Evolutionary conservation across 2,113 vertebrate genomes (phyloP).

Genomic region (Seriola quinqueradiata): DNA sequence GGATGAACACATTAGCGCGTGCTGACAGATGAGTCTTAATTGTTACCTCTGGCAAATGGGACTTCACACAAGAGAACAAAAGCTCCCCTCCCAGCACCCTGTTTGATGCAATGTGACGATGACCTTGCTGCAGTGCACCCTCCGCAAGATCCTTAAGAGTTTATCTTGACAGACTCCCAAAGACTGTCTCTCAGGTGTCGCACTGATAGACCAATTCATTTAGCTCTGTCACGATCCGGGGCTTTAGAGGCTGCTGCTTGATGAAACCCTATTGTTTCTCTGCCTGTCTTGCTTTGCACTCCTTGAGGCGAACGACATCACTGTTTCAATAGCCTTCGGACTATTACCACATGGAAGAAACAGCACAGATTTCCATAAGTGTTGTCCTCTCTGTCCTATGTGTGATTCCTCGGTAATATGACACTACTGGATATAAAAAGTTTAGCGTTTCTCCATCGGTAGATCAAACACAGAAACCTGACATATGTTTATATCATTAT

Average conservation of each 20-base stretch:
- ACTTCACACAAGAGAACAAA: conserved; percentile 80
- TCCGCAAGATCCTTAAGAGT: conserved; percentile 73
- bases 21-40: conserved; percentile 83
- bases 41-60: conserved; percentile 81
- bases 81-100: conserved; percentile 68
- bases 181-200: conserved; percentile 80
- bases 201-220: conserved; percentile 82
- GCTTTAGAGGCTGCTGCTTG: conserved; percentile 72
- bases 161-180: conserved; percentile 79
- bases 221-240: conserved; percentile 77
- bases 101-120: conserved; percentile 83
- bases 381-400: conserved; percentile 42
- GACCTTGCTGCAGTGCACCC: conserved; percentile 82
- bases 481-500: not conserved
- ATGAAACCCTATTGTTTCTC: conserved; percentile 77
- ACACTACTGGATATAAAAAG: not conserved
- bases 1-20: conserved; percentile 74
- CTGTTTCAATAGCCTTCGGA: conserved; percentile 68
- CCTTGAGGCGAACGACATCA: conserved; percentile 56
- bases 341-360: conserved; percentile 40
- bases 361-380: conserved; percentile 6
- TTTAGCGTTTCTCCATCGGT: no score
- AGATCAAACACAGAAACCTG: not conserved
- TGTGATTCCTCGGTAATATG: conserved; percentile 21
- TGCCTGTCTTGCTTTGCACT: conserved; percentile 68